Conservation (phyloP, 2,113 vertebrate genomes). For the Neopipo cinnamomea region DNA sequence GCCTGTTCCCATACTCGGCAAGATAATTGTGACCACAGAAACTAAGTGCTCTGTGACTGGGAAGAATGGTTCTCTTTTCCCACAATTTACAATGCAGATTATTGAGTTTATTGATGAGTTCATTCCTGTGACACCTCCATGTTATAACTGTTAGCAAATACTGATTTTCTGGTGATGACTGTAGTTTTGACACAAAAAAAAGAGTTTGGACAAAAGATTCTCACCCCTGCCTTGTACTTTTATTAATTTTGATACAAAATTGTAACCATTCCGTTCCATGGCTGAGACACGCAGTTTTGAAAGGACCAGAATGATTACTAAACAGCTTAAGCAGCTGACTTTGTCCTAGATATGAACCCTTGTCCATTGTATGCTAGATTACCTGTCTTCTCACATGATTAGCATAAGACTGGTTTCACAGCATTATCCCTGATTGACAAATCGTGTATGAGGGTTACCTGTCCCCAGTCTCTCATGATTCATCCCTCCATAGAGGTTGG, state of each 20-base stretch:
- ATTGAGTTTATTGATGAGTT: not conserved
- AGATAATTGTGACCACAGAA: not conserved
- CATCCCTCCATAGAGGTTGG: not conserved
- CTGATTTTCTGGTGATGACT: not conserved
- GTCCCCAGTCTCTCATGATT: not conserved
- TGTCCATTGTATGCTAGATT: not conserved
- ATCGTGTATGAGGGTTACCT: not conserved
- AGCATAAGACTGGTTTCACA: not conserved
- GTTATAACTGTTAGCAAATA: not conserved
- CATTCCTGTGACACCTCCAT: not conserved
- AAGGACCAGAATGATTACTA: not conserved
- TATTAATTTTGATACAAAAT: not conserved
- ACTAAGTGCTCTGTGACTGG: not conserved
- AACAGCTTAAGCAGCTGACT: not conserved
- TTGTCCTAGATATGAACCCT: not conserved
- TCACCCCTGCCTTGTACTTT: accelerated
- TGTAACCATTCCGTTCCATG: not conserved
- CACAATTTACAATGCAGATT: not conserved
- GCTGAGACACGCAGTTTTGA: not conserved
- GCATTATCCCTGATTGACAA: not conserved
- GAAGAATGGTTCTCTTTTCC: not conserved
- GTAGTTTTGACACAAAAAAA: not conserved
- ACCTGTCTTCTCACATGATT: not conserved
- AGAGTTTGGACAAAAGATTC: not conserved
- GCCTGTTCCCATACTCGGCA: not conserved